Base-by-base conservation (phyloP, 2,113 vertebrate species). In the Pelecanus crispus region DNA sequence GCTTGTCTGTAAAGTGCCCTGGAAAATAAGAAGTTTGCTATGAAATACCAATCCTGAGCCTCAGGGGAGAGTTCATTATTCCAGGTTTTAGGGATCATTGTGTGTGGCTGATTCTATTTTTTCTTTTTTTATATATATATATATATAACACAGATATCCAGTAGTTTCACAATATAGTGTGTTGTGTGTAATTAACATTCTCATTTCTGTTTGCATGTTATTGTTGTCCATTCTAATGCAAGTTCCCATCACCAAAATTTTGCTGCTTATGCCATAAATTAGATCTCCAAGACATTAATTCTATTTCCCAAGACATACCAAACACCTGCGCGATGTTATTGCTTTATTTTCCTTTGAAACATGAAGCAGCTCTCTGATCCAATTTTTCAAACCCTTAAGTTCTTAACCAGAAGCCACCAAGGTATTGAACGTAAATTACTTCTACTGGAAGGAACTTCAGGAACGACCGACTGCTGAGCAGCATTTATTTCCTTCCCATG, bases 301-400 rank as follows among this genome's bases (percentile, higher is more conserved):
- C 50, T 65, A 59, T 78, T 93, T 81, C 80, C 87, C 83, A 88
- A 81, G 83, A 88, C 44, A 59, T 32, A 85, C n/a, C n/a, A 77
- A 94, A 87, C 47, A 52, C 49, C 68, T 67, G 9, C 67, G 61
- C 24, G 72, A 86, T 63, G 59, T 84, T 81, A 81, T 58, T 85
- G 79, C 50, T 91, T 85, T 92, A 59, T 91, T 94, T 92, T 88
- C 70, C 53, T 88, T 84, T 72, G 86, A 77, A 96, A 84, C 74
- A 68, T 7, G 74, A 72, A 63, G n/a, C 55, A 55, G 53, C 70
- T 88, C 53, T 65, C 90, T 65, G 58, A 93, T 93, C 20, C 70
- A 92, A 73, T 94, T 88, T 88, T 86, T 90, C 74, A 81, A 88
- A 85, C 25, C 17, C 31, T 50, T 34, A 67, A 29, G 28, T 63